phyloP scores from a whole-genome alignment of 1,140 invertebrate species.

The Lethocerus indicus region DNA sequence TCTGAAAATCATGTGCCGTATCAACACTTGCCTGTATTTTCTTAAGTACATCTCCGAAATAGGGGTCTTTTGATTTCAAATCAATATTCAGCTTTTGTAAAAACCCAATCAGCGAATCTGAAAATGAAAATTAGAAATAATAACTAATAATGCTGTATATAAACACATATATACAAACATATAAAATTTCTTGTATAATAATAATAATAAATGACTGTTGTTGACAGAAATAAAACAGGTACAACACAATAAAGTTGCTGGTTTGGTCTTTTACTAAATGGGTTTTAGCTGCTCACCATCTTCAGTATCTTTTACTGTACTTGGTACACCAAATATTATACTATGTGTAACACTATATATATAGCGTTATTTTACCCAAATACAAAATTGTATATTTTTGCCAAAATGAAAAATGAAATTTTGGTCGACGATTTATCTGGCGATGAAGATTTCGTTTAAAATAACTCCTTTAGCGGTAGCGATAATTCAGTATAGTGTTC shows the following conservation, averaged over 20 bases:
- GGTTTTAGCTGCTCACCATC: neutral
- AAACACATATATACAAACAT: neutral
- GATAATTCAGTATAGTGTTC: too few relatives aligned
- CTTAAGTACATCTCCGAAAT: constrained; percentile 3
- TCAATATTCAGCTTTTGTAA: constrained; percentile 3
- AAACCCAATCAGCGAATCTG: constrained; percentile 1
- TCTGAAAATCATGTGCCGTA: neutral
- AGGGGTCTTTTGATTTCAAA: constrained; percentile 1
- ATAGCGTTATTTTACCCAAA: too few relatives aligned
- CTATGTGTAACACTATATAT: too few relatives aligned
- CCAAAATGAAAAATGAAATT: too few relatives aligned
- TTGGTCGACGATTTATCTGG: too few relatives aligned
- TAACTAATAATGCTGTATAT: neutral
- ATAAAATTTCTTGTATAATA: neutral
- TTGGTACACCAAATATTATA: too few relatives aligned
- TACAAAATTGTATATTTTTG: too few relatives aligned
- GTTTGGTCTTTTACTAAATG: neutral
- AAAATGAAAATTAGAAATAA: neutral
- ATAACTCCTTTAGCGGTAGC: too few relatives aligned
- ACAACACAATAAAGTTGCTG: neutral
- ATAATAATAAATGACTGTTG: neutral
- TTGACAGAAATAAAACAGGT: neutral
- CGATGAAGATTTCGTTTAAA: too few relatives aligned
- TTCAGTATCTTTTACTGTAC: too few relatives aligned
- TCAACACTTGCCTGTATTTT: neutral